Evolutionary conservation across 2,797 vertebrate genomes (phyloP).

Genomic region (Lepidocolaptes lacrymiger): DNA sequence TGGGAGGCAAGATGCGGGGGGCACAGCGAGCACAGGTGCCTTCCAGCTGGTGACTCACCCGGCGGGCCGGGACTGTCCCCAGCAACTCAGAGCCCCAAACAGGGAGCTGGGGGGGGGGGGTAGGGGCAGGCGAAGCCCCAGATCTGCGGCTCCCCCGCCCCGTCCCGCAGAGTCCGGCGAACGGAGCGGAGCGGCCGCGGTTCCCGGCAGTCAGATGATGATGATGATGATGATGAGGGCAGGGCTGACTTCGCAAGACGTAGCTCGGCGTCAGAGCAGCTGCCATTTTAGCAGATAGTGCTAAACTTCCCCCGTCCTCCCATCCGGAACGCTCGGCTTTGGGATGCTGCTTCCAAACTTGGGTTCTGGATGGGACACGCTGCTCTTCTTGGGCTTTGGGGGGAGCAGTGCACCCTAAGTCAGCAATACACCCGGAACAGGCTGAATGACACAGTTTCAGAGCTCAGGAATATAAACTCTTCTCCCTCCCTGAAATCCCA

Average conservation of each 20-base stretch:
- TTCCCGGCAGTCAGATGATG: neutral
- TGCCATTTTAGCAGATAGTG: constrained; percentile 28
- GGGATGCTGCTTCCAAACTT: neutral
- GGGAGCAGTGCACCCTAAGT: neutral
- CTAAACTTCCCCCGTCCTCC: neutral
- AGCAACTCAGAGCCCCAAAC: neutral
- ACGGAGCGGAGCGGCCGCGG: neutral
- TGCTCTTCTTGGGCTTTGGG: neutral
- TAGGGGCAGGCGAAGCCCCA: accelerated
- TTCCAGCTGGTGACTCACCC: constrained; percentile 65
- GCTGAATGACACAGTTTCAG: neutral
- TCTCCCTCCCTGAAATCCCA: neutral
- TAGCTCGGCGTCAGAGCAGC: constrained; percentile 36
- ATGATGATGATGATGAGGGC: constrained; percentile 8
- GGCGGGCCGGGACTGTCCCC: constrained; percentile 60
- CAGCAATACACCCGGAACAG: neutral
- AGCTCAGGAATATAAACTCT: neutral
- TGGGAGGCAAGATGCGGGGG: neutral
- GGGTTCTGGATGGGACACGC: neutral
- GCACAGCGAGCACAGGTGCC: constrained; percentile 74
- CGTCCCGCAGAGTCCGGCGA: neutral
- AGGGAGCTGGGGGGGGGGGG: neutral
- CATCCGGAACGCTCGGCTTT: neutral
- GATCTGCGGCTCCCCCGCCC: neutral
- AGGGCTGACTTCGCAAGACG: constrained; percentile 38